phyloP scores from a whole-genome alignment of 2,888 invertebrate genomes.

The Tenthredo livida region DNA sequence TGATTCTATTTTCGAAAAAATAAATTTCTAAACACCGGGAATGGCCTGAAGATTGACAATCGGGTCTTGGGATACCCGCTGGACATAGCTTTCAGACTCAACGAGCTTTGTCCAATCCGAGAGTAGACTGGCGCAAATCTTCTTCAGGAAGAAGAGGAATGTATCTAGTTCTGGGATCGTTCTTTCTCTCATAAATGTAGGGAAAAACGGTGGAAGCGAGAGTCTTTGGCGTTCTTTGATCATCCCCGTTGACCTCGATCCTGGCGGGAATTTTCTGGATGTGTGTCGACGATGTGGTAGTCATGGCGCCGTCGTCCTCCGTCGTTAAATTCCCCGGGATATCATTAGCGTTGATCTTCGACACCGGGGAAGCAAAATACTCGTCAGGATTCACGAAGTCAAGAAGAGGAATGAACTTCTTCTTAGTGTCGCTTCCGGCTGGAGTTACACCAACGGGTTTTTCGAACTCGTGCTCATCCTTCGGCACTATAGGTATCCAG shows the following conservation, averaged over 20 bases:
- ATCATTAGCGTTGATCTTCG: not conserved
- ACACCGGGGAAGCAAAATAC: conserved; percentile 30
- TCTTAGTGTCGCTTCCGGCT: conserved; percentile 18
- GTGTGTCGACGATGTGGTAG: conserved; percentile 62
- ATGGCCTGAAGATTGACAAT: not conserved
- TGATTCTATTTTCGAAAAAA: not conserved
- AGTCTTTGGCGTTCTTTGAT: conserved; percentile 51
- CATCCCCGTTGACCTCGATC: conserved; percentile 51
- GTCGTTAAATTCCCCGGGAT: not conserved
- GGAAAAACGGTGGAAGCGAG: conserved; percentile 70
- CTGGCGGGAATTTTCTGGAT: conserved; percentile 70
- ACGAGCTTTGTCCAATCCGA: conserved; percentile 13
- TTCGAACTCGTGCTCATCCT: conserved; percentile 55
- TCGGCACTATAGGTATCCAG: conserved; percentile 68
- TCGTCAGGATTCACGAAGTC: conserved; percentile 62
- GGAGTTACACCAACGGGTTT: not conserved
- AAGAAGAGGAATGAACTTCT: conserved; percentile 72
- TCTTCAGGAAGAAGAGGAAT: conserved; percentile 74
- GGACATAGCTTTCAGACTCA: not conserved
- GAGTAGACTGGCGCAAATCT: conserved; percentile 64
- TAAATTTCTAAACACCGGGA: not conserved
- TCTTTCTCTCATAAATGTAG: conserved; percentile 74
- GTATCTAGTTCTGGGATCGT: conserved; percentile 74
- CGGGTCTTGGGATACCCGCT: not conserved
- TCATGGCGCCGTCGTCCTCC: conserved; percentile 35